These are phyloP conservation scores for Squalus acanthias DNA, from an alignment of 2,797 vertebrate species.

Conservation along the genomic window DNA sequence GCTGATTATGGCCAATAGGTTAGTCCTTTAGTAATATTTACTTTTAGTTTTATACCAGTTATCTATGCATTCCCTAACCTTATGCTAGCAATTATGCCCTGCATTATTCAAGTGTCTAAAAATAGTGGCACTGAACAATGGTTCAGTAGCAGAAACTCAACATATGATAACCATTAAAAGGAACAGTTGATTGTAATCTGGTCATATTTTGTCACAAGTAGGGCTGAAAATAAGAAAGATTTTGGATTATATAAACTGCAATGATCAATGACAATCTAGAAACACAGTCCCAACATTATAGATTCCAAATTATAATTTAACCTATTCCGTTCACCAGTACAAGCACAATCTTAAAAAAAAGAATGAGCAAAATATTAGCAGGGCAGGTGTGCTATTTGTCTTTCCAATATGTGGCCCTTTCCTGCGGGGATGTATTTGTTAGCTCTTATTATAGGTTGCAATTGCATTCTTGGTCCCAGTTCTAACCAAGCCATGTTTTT, in stretches of 20 bases:
- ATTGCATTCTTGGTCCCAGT: not conserved
- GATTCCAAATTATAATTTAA: not conserved
- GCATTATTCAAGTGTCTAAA: not conserved
- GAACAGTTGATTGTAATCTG: not conserved
- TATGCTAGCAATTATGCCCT: not conserved
- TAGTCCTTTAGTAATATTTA: not conserved
- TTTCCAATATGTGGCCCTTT: not conserved
- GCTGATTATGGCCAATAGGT: not conserved
- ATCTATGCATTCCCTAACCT: not conserved
- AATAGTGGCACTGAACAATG: not conserved
- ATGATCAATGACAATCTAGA: too few species aligned
- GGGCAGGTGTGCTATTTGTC: not conserved
- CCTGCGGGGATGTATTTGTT: not conserved
- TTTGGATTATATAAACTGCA: not conserved
- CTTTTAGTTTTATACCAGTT: not conserved
- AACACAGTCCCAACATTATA: not conserved
- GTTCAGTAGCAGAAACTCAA: not conserved
- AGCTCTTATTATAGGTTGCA: not conserved
- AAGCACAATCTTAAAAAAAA: not conserved
- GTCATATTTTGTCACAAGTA: not conserved
- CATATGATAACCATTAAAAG: not conserved
- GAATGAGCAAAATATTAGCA: not conserved
- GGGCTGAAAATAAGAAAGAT: not conserved
- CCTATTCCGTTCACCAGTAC: not conserved
- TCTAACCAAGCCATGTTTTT: not conserved